A percentile compares a stretch with the other conserved stretches of the same genome.
phyloP scores from a whole-genome alignment of 2,113 vertebrate genomes.

The Eclectus roratus region DNA sequence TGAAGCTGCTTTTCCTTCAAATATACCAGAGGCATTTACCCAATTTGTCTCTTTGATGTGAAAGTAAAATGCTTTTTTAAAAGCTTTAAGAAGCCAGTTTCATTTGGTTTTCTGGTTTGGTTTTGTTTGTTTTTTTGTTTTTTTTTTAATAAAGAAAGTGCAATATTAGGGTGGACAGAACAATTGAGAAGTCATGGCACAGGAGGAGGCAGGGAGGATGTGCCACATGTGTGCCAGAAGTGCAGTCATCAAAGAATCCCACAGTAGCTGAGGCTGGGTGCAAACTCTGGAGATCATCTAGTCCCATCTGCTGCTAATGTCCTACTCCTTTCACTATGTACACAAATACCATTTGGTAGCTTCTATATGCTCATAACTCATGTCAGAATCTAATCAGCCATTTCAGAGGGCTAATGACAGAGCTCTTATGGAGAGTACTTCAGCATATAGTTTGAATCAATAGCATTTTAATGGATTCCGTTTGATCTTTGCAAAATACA shows the following conservation, averaged over 20 bases:
- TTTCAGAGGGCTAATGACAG: not conserved
- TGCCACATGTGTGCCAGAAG: not conserved
- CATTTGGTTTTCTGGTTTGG: not conserved
- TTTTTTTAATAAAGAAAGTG: not conserved
- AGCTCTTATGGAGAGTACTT: not conserved
- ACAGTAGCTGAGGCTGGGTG: not conserved
- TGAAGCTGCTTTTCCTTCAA: not conserved
- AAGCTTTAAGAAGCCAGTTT: not conserved
- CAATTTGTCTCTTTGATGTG: not conserved
- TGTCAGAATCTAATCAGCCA: not conserved
- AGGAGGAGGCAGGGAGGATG: not conserved
- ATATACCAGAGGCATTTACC: not conserved
- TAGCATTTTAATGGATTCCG: conserved; percentile 19
- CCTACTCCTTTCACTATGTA: not conserved
- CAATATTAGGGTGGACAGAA: not conserved
- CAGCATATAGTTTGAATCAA: not conserved
- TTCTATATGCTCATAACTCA: not conserved
- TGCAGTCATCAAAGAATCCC: not conserved
- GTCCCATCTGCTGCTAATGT: not conserved
- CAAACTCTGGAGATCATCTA: not conserved
- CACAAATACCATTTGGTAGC: not conserved
- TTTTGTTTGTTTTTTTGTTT: not conserved
- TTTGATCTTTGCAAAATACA: not conserved
- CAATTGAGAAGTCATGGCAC: not conserved
- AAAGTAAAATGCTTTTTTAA: not conserved